Evolutionary conservation across 1,140 invertebrate genomes (phyloP), one percentile per base, ranked within the genome.

Genomic region (Apolygus lucorum): DNA sequence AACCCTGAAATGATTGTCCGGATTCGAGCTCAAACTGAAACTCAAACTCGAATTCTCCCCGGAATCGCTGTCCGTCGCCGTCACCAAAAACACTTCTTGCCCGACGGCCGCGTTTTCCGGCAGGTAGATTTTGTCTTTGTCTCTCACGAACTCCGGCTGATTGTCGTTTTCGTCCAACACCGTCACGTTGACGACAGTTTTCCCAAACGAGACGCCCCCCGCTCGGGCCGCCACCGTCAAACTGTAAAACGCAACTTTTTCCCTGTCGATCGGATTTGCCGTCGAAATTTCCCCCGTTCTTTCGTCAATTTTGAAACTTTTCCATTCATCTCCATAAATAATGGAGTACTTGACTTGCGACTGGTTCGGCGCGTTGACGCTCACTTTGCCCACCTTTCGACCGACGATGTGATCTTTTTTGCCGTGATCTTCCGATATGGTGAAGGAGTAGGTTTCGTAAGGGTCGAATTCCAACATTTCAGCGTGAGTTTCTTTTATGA

Each of bases 161-260:
- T 95, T 95, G 78, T 98, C 95, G 77, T 98, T 98, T 1, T 94
- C 81, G 80, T 98, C 95, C n/a, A 89, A 78, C 0, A 99, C 81
- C 0, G 87, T 86, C 52, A 99, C 86, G 71, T 89, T 90, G 0
- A 96, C 90, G 13, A 79, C 81, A 28, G 87, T 89, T 73, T 86
- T 84, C 0, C 88, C 90, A 75, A 86, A 90, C 0, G 87, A 84
- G 13, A 87, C 77, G 24, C 85, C 84, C n/a, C n/a, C n/a, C 68
- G 83, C 81, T 78, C 84, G 84, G 0, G 93, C 95, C 21, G 89
- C 83, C 0, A 96, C 82, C 72, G 84, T 85, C 27, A 98, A 81
- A 68, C 82, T 86, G 78, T 97, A 97, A 54, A 84, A 82, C 21
- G 87, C 81, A 72, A 85, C 83, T 70, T 84, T 80, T 81, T 99